These are phyloP conservation scores for Sceloporus undulatus DNA, from an alignment of 2,113 vertebrate genomes.

Conservation along the genomic window DNA sequence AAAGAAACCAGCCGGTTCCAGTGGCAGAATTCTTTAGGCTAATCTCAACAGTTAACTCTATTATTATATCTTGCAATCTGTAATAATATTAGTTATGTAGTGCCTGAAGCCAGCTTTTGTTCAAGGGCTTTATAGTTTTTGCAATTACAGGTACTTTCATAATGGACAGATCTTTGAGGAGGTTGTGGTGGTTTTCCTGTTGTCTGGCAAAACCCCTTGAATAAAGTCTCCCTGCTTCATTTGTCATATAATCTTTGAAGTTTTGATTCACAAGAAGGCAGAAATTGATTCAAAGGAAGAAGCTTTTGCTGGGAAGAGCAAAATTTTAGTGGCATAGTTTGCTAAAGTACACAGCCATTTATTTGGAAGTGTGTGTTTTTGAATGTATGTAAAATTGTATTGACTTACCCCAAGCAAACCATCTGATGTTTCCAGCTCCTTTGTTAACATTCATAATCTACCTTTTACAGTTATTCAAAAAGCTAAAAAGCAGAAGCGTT, in stretches of 20 bases:
- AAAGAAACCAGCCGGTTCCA: no score
- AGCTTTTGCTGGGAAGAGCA: slow-evolving; percentile 25
- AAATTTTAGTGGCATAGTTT: slow-evolving; percentile 2
- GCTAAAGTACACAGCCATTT: not conserved
- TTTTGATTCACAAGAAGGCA: not conserved
- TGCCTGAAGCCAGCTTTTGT: not conserved
- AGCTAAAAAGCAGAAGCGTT: slow-evolving; percentile 78
- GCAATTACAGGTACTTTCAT: not conserved
- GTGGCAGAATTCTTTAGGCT: no score
- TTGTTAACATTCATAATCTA: slow-evolving; percentile 12
- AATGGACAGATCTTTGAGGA: not conserved
- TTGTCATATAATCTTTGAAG: not conserved
- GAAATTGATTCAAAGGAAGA: not conserved
- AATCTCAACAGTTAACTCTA: no score
- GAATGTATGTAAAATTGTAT: not conserved
- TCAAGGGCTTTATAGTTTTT: not conserved
- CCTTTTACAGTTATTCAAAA: slow-evolving; percentile 84
- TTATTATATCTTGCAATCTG: not conserved
- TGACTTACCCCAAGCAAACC: not conserved
- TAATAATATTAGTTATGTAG: not conserved
- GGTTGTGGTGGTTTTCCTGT: not conserved
- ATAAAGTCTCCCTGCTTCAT: not conserved
- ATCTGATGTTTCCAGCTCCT: slow-evolving; percentile 35
- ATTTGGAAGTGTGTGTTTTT: not conserved
- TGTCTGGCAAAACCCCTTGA: slow-evolving; percentile 7